Conservation (phyloP, 1,140 invertebrate genomes). For the Nixonia krombeini region DNA sequence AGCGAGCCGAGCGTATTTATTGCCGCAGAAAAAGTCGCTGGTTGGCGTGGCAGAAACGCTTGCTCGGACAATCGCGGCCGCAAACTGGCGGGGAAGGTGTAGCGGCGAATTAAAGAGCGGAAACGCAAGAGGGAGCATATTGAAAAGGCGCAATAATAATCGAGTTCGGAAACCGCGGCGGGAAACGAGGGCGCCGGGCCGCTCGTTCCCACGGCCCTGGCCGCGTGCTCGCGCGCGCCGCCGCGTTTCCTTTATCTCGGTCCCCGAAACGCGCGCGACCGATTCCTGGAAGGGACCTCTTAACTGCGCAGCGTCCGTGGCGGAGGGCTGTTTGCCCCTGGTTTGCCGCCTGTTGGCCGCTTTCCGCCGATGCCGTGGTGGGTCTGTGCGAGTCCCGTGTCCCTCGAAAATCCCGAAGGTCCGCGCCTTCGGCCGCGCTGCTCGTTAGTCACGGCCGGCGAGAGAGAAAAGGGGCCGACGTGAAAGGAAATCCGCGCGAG, state of each 20-base stretch:
- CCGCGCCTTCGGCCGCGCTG: slow-evolving; percentile 14
- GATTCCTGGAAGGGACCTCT: slow-evolving; percentile 46
- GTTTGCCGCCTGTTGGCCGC: neutral
- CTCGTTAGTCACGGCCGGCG: slow-evolving; percentile 19
- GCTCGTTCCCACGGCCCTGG: slow-evolving; percentile 39
- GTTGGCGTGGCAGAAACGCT: too few relatives aligned
- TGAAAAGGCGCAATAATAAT: too few relatives aligned
- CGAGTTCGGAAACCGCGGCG: too few relatives aligned
- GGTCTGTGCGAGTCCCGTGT: too few relatives aligned
- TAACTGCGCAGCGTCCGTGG: slow-evolving; percentile 11
- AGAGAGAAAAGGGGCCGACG: slow-evolving; percentile 19
- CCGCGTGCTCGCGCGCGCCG: slow-evolving; percentile 24
- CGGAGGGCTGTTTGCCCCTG: slow-evolving; percentile 34
- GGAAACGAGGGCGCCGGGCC: slow-evolving; percentile 42
- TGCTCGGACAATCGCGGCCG: too few relatives aligned
- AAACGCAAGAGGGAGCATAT: too few relatives aligned
- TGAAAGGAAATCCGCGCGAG: slow-evolving; percentile 45
- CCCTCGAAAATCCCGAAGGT: slow-evolving; percentile 30
- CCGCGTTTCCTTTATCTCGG: slow-evolving; percentile 50
- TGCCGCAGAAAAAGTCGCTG: too few relatives aligned
- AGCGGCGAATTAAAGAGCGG: too few relatives aligned
- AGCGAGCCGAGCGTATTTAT: too few relatives aligned
- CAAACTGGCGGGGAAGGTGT: too few relatives aligned
- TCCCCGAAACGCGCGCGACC: slow-evolving; percentile 52
- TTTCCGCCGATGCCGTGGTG: slow-evolving; percentile 16